These are phyloP conservation scores for Notechis scutatus DNA, from an alignment of 2,113 vertebrate species.

Conservation along the genomic window DNA sequence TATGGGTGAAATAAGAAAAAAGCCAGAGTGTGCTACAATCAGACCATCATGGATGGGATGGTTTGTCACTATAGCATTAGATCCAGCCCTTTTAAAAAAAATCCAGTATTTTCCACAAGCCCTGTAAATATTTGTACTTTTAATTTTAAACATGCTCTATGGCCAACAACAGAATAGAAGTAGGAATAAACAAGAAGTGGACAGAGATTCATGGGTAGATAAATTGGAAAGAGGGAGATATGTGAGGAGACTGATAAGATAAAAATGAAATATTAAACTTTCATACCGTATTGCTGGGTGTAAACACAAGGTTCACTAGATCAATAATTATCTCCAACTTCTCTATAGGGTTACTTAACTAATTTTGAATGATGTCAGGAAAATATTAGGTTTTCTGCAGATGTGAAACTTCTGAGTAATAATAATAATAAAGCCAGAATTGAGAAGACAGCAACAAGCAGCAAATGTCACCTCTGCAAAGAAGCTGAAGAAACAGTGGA, in stretches of 20 bases:
- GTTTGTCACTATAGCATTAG: neutral
- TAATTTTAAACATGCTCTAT: neutral
- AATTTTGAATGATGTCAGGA: neutral
- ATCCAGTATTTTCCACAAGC: neutral
- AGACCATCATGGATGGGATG: neutral
- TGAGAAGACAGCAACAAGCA: neutral
- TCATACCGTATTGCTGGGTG: neutral
- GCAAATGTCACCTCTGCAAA: neutral
- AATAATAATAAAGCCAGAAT: neutral
- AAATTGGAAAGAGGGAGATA: neutral
- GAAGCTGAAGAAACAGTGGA: neutral
- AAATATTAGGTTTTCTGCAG: neutral
- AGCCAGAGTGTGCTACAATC: neutral
- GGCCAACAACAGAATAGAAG: neutral
- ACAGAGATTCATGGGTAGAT: neutral
- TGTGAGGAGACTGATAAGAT: no score
- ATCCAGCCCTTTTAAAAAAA: neutral
- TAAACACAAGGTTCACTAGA: neutral
- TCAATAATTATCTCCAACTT: neutral
- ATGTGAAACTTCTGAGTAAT: neutral
- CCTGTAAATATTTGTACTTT: neutral
- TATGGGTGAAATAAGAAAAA: neutral
- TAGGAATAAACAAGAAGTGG: neutral
- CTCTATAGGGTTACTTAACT: neutral
- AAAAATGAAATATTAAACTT: no score